Percentiles rank a stretch among this genome's conserved stretches.
Evolutionary conservation across 2,888 invertebrate genomes (phyloP).

Genomic region (Dendrolimus houi): DNA sequence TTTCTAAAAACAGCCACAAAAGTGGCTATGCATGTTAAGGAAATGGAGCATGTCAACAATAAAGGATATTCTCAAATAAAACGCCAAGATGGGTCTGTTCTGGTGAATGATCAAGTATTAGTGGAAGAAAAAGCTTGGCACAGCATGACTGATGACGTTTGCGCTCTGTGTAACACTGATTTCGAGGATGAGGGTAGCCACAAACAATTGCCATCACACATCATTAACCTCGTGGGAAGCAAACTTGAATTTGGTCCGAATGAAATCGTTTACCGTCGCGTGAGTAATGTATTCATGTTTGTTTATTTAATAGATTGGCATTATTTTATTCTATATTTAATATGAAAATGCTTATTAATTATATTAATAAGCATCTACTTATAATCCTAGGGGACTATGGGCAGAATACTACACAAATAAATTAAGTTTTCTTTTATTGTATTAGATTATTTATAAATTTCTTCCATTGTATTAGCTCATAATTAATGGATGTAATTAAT

Average conservation of each 20-base stretch:
- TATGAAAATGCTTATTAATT: no score
- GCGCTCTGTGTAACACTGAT: slow-evolving; percentile 41
- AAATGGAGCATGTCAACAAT: no score
- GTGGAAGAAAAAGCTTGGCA: slow-evolving; percentile 44
- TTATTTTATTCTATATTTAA: no score
- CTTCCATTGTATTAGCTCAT: no score
- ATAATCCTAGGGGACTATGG: no score
- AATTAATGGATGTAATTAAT: no score
- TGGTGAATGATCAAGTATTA: slow-evolving; percentile 29
- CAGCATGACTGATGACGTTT: slow-evolving; percentile 35
- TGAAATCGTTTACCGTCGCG: slow-evolving; percentile 33
- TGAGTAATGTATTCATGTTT: slow-evolving; percentile 12
- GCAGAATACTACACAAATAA: no score
- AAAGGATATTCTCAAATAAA: slow-evolving; percentile 22
- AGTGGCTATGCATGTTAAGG: slow-evolving; percentile 11
- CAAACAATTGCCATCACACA: slow-evolving; percentile 27
- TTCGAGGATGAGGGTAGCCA: slow-evolving; percentile 33
- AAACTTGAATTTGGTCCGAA: slow-evolving; percentile 27
- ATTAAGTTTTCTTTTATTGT: no score
- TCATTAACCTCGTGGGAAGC: slow-evolving; percentile 36
- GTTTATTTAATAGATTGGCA: no score
- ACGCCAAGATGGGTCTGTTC: slow-evolving; percentile 24
- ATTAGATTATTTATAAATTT: no score
- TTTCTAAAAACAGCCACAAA: slow-evolving; percentile 32
- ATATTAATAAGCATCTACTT: no score